These are phyloP conservation scores for Aelia acuminata DNA, from an alignment of 2,888 invertebrate species.

Conservation along the genomic window DNA sequence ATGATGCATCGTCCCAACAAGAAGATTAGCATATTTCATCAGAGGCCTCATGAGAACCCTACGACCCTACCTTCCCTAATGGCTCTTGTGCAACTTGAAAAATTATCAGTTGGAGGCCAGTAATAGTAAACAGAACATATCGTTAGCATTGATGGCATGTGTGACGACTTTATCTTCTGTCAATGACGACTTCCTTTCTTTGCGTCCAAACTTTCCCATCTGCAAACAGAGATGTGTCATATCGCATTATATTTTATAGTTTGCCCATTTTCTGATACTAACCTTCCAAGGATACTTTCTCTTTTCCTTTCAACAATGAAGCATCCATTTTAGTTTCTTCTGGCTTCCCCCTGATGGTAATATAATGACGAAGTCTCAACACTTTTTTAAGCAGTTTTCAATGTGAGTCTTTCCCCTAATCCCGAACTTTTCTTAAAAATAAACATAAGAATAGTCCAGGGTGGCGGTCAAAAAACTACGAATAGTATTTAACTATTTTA, in stretches of 20 bases:
- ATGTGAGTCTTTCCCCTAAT: not conserved
- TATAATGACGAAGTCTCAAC: not conserved
- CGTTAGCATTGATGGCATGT: not conserved
- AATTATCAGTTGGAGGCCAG: not conserved
- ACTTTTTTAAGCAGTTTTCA: not conserved
- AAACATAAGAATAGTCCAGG: no score
- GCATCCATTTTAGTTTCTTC: not conserved
- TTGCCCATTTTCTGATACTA: not conserved
- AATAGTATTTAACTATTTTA: no score
- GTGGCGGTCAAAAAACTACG: no score
- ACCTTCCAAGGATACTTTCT: not conserved
- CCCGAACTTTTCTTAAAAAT: no score
- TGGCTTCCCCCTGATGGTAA: not conserved
- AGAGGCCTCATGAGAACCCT: not conserved
- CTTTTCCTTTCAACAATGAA: not conserved
- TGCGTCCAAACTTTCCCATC: not conserved
- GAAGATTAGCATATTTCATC: not conserved
- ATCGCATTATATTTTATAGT: not conserved
- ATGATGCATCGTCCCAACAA: not conserved
- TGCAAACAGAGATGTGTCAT: not conserved
- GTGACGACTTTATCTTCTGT: not conserved
- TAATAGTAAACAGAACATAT: not conserved
- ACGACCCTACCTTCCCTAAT: not conserved
- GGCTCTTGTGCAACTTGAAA: not conserved
- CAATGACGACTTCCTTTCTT: not conserved